These are phyloP conservation scores for Portevinia maculata DNA, from an alignment of 2,888 invertebrate genomes.

Conservation along the genomic window DNA sequence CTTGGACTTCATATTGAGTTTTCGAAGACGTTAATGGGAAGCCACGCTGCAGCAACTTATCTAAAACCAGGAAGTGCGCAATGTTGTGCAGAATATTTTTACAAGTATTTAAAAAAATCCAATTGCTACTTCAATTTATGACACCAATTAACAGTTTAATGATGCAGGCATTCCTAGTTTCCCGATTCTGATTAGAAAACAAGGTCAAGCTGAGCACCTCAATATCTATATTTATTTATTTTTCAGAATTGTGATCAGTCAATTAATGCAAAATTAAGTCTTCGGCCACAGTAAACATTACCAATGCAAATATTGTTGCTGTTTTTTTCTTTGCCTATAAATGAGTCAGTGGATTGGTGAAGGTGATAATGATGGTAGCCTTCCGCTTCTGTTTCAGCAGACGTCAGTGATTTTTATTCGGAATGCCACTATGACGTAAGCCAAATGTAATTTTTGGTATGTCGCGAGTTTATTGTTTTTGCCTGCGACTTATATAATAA, in stretches of 20 bases:
- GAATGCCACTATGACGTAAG: conserved; percentile 15
- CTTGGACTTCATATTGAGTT: too few relatives aligned
- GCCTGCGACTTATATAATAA: background rate
- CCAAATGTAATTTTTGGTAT: conserved; percentile 22
- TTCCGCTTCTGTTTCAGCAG: background rate
- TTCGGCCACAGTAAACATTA: background rate
- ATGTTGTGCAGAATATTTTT: too few relatives aligned
- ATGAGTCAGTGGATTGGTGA: background rate
- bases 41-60: too few relatives aligned
- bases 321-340: background rate
- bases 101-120: background rate
- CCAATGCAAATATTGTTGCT: conserved; percentile 1
- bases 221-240: background rate
- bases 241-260: background rate
- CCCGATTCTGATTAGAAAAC: background rate
- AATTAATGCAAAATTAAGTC: background rate
- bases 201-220: background rate
- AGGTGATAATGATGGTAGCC: background rate
- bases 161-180: background rate
- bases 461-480: background rate
- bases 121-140: background rate
- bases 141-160: background rate
- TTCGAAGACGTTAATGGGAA: too few relatives aligned
- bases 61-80: too few relatives aligned
- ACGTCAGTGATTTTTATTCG: conserved; percentile 18